Evolutionary conservation across 2,888 invertebrate species (phyloP).

Genomic region (Onthophagus sagittarius): DNA sequence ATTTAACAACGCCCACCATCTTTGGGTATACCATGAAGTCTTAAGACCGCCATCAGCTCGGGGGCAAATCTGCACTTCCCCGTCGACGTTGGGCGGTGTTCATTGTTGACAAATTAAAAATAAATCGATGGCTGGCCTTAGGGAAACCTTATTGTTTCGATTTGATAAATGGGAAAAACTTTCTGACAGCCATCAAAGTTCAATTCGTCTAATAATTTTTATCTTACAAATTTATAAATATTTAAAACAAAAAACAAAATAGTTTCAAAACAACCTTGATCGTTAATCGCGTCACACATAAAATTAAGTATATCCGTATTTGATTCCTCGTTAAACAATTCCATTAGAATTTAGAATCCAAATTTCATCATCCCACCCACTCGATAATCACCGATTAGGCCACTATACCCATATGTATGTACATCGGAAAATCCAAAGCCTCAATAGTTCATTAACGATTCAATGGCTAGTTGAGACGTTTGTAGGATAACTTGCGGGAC

Average conservation of each 20-base stretch:
- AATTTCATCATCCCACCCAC: background rate
- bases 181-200: too few relatives aligned
- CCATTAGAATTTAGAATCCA: background rate
- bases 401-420: background rate
- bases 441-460: background rate
- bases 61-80: constrained; percentile 26
- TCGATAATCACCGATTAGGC: background rate
- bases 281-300: background rate
- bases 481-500: background rate
- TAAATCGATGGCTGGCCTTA: constrained; percentile 30
- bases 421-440: background rate
- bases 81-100: constrained; percentile 22
- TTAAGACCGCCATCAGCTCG: constrained; percentile 24
- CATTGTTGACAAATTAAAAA: constrained; percentile 29
- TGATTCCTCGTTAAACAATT: background rate
- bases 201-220: background rate
- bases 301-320: background rate
- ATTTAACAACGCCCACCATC: constrained; percentile 28
- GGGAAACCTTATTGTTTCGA: background rate
- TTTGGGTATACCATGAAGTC: constrained; percentile 5
- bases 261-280: background rate
- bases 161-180: background rate
- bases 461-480: background rate
- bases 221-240: background rate
- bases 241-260: background rate